Base-by-base conservation (phyloP, 2,113 vertebrate species). In the Trichomycterus rosablanca region DNA sequence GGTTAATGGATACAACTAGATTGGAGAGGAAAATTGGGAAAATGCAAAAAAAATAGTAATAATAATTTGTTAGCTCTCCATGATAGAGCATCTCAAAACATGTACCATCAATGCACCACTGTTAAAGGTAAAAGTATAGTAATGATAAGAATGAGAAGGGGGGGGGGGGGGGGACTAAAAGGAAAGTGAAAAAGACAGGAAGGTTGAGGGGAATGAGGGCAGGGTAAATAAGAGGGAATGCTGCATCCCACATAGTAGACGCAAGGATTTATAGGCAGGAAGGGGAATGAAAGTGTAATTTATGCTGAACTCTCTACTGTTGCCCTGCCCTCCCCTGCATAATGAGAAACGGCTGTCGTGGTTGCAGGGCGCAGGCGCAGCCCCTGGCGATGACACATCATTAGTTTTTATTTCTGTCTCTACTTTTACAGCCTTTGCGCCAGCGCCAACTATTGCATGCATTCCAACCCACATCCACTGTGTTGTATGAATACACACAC, bases 331-430 rank as follows among this genome's bases (percentile, higher is more conserved):
- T 82, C 84, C 83, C 80, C 61, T 82, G 59, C 70, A 57, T 84
- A 85, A 88, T 86, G 83, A 84, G 82, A 86, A 87, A 83, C 83
- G 77, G 78, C 84, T 88, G 86, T 85, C 58, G 78, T 71, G 76
- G 77, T 80, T 77, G 68, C 20, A 53, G 59, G 65, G 65, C 74
- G 74, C 66, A 42, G 75, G 60, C 75, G 43, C 76, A 79, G 70
- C 75, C 83, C 77, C 78, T 83, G 83, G 82, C 83, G 70, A 83
- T 80, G 81, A 86, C 83, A 86, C 84, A 85, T 82, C 81, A 84
- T 86, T 84, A 79, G 78, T 81, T 84, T 88, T 86, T 84, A 84
- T 86, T 84, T 81, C 80, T 81, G 80, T 84, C 80, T 81, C 75
- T 64, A 75, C 74, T 81, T 84, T 84, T 79, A 84, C 39, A 63